Evolutionary conservation across 1,140 invertebrate species (phyloP).

Genomic region (Calephelis nemesis): DNA sequence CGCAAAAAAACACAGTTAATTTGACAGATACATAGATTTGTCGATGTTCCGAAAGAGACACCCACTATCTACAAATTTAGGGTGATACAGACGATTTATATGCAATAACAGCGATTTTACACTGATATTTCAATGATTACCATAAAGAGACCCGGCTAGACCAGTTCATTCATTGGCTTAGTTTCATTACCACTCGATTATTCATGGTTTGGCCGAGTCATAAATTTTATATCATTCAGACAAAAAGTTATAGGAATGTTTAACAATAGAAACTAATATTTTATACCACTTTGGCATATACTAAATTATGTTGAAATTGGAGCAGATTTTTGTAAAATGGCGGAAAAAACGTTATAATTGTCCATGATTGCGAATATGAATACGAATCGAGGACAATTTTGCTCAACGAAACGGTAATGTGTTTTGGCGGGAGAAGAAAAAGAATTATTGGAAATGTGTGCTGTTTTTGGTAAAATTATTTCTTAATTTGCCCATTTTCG

Average conservation of each 20-base stretch:
- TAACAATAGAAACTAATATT: conserved; percentile 17
- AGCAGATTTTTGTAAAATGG: neutral
- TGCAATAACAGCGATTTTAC: conserved; percentile 2
- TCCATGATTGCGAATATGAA: neutral
- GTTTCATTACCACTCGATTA: conserved; percentile 17
- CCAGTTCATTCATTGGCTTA: conserved; percentile 10
- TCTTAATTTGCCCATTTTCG: too few relatives aligned
- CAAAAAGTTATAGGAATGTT: conserved; percentile 1
- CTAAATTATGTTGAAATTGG: conserved; percentile 8
- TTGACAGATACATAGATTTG: too few relatives aligned
- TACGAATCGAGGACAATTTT: neutral
- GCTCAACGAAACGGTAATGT: neutral
- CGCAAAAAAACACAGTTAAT: too few relatives aligned
- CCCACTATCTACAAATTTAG: too few relatives aligned
- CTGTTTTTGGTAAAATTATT: too few relatives aligned
- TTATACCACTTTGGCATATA: neutral
- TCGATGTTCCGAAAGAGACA: too few relatives aligned
- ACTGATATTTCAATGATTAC: conserved; percentile 13
- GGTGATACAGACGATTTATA: neutral
- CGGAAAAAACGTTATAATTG: conserved; percentile 6
- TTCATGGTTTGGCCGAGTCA: conserved; percentile 7
- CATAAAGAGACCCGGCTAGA: conserved; percentile 4
- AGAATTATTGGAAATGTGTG: too few relatives aligned
- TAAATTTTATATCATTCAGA: conserved; percentile 8
- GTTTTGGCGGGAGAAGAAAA: neutral